A percentile compares a stretch with the other conserved stretches of the same genome.
Evolutionary conservation across 2,888 invertebrate genomes (phyloP).

Genomic region (Noctua comes): DNA sequence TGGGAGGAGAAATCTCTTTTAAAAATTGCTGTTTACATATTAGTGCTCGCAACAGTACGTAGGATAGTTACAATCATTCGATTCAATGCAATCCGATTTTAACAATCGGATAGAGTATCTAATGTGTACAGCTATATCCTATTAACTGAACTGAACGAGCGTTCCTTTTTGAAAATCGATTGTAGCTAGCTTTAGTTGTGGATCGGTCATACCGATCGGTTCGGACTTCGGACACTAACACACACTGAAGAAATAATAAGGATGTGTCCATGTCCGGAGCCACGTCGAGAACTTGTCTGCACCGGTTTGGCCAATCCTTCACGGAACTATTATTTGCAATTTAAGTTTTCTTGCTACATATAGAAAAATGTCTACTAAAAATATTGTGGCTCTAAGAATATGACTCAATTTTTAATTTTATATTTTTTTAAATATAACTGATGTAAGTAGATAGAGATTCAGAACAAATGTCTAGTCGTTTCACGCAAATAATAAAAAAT

Average conservation of each 20-base stretch:
- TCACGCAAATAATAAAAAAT: conserved; percentile 54
- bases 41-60: background rate
- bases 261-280: background rate
- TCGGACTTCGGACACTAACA: background rate
- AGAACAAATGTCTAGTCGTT: conserved; percentile 64
- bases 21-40: background rate
- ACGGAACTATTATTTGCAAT: background rate
- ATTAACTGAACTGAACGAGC: conserved; percentile 17
- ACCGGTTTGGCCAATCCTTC: background rate
- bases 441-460: conserved; percentile 55
- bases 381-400: conserved; percentile 17
- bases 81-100: conserved; percentile 27
- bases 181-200: conserved; percentile 1
- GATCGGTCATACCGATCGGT: background rate
- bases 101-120: conserved; percentile 20
- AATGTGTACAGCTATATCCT: conserved; percentile 16
- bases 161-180: conserved; percentile 11
- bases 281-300: background rate
- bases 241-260: background rate
- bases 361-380: conserved; percentile 1
- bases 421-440: conserved; percentile 58
- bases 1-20: background rate
- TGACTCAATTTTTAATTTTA: conserved; percentile 48
- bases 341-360: background rate
- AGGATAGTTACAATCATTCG: conserved; percentile 4